Conservation (phyloP, 2,888 invertebrate species). For the Lacanobia oleracea region DNA sequence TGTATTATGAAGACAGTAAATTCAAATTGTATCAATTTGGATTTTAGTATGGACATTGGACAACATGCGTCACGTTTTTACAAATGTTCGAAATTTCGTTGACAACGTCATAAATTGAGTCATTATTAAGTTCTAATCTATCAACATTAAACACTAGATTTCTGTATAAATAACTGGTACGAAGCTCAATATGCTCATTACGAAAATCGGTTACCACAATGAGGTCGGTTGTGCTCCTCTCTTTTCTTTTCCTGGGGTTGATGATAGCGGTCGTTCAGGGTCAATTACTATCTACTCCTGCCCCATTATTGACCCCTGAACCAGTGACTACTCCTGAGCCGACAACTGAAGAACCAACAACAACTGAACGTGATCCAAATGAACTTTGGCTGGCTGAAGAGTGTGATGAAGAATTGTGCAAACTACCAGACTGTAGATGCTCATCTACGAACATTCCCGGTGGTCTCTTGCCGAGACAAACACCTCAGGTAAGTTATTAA, state of each 20-base stretch:
- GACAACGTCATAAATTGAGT: no score
- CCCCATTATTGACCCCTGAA: not conserved
- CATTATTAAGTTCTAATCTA: slow-evolving; percentile 5
- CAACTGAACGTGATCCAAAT: not conserved
- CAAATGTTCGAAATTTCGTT: not conserved
- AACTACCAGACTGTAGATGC: slow-evolving; percentile 90
- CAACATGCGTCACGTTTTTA: not conserved
- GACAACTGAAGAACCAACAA: not conserved
- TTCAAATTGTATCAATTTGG: no score
- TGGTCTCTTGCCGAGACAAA: slow-evolving; percentile 78
- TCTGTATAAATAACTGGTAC: slow-evolving; percentile 51
- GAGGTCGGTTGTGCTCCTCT: slow-evolving; percentile 46
- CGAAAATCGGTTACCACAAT: slow-evolving; percentile 40
- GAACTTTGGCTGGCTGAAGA: slow-evolving; percentile 72
- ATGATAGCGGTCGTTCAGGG: slow-evolving; percentile 42
- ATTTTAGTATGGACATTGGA: no score
- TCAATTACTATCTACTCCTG: not conserved
- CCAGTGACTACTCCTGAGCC: slow-evolving; percentile 3
- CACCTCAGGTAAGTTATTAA: slow-evolving; percentile 86
- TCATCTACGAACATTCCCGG: slow-evolving; percentile 86
- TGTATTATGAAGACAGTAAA: no score
- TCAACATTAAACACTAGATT: slow-evolving; percentile 42
- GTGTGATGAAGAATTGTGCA: slow-evolving; percentile 80
- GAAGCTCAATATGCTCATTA: slow-evolving; percentile 14
- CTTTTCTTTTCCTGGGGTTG: slow-evolving; percentile 32